Evolutionary conservation across 2,113 vertebrate species (phyloP).

Genomic region (Plecturocebus donacophilus): DNA sequence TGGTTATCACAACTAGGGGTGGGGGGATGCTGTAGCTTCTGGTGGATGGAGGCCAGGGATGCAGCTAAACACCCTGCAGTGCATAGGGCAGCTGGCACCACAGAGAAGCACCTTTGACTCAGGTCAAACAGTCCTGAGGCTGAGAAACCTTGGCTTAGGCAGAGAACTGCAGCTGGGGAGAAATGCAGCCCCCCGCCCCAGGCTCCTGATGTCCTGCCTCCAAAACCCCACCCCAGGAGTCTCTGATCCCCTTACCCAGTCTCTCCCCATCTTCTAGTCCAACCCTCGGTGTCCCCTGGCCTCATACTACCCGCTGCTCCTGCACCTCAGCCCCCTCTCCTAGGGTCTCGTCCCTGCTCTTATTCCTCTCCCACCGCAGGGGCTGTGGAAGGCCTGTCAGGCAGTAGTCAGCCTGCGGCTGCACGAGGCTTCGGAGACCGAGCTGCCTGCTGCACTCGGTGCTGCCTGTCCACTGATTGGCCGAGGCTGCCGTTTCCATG

Average conservation of each 20-base stretch:
- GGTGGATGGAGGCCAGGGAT: not conserved
- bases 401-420: conserved; percentile 72
- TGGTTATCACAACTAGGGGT: not conserved
- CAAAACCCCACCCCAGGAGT: not conserved
- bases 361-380: conserved; percentile 23
- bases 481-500: conserved; percentile 76
- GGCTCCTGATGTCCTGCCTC: not conserved
- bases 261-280: not conserved
- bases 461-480: conserved; percentile 73
- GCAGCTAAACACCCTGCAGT: not conserved
- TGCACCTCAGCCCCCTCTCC: not conserved
- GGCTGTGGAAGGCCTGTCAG: conserved; percentile 57
- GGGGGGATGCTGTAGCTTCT: not conserved
- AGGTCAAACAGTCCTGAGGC: not conserved
- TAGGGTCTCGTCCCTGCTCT: not conserved
- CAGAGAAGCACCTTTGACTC: not conserved
- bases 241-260: not conserved
- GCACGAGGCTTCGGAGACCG: conserved; percentile 69
- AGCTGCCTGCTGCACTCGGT: conserved; percentile 65
- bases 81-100: not conserved
- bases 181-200: not conserved
- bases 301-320: not conserved
- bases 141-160: not conserved
- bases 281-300: not conserved
- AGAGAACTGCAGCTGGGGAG: not conserved